Conservation (phyloP, 2,888 invertebrate genomes). For the Sylvicola cinctus region DNA sequence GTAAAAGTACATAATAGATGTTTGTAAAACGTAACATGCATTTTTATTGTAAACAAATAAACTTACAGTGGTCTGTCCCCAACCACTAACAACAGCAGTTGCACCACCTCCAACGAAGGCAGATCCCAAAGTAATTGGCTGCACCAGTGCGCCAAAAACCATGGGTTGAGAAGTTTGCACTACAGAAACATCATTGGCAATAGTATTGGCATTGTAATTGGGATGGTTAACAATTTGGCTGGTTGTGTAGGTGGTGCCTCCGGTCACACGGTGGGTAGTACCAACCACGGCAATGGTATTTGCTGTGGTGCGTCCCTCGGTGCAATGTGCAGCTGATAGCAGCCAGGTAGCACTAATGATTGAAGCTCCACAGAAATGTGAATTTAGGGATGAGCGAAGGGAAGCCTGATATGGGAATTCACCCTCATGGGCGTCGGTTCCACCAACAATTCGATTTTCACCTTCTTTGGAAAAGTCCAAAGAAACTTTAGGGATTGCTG, state of each 20-base stretch:
- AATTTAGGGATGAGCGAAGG: constrained; percentile 7
- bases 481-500: too few relatives aligned
- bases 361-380: constrained; percentile 13
- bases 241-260: constrained; percentile 2
- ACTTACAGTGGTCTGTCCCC: constrained; percentile 6
- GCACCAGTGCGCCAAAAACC: not conserved
- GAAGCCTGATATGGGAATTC: constrained; percentile 12
- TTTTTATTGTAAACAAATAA: not conserved
- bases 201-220: constrained; percentile 3
- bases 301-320: constrained; percentile 4
- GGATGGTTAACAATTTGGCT: constrained; percentile 6
- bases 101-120: constrained; percentile 2
- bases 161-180: constrained; percentile 3
- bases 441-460: constrained; percentile 12
- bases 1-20: too few relatives aligned
- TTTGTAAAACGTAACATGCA: constrained; percentile 4
- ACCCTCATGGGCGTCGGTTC: constrained; percentile 9
- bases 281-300: constrained; percentile 5
- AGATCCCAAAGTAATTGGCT: constrained; percentile 2
- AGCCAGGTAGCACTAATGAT: constrained; percentile 11
- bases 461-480: too few relatives aligned
- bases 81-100: constrained; percentile 4
- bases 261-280: not conserved
- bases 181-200: constrained; percentile 6
- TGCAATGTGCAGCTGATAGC: constrained; percentile 13